Percentiles rank a stretch among this genome's conserved stretches.
phyloP scores from a whole-genome alignment of 1,140 invertebrate genomes.

The Macrobrachium rosenbergii region DNA sequence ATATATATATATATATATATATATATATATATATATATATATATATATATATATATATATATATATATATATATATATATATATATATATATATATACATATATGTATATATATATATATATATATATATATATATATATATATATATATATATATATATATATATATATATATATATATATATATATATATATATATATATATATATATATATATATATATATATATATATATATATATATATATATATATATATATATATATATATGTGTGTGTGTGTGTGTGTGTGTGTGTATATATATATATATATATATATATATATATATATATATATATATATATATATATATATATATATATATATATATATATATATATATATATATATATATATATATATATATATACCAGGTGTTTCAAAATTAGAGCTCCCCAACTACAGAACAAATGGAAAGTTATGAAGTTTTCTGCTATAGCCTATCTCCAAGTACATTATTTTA shows the following conservation, averaged over 20 bases:
- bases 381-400: conserved; percentile 16
- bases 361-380: conserved; percentile 22
- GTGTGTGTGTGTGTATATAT: not conserved
- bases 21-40: no score
- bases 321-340: conserved; percentile 1
- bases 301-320: not conserved
- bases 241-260: conserved; percentile 3
- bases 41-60: no score
- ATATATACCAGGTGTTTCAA: no score
- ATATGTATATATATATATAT: not conserved
- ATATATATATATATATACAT: conserved; percentile 13
- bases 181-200: conserved; percentile 16
- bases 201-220: conserved; percentile 17
- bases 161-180: conserved; percentile 22
- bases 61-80: not conserved
- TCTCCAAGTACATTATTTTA: no score
- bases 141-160: conserved; percentile 27
- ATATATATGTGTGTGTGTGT: not conserved
- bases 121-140: conserved; percentile 3
- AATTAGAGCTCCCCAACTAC: no score
- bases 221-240: conserved; percentile 20
- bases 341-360: conserved; percentile 16
- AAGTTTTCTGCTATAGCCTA: no score
- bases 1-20: no score
- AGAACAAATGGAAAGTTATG: no score